Evolutionary conservation across 2,797 vertebrate genomes (phyloP), one percentile per base, ranked within the genome.

Genomic region (Cichlasoma orientale): DNA sequence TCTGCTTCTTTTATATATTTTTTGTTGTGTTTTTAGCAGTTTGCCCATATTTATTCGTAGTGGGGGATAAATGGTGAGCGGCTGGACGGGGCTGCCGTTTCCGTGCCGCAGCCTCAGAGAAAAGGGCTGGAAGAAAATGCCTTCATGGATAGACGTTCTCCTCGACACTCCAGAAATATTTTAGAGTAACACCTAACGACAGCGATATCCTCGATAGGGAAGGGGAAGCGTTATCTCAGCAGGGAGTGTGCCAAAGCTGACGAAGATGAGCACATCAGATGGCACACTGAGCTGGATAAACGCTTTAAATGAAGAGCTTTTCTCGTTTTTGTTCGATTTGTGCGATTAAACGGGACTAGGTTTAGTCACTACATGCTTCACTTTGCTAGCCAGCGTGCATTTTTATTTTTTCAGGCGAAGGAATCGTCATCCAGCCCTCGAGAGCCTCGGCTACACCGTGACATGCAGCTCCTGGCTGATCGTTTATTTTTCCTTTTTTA

Each of bases 11-110:
- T 75, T 63, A 36, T 36, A 36, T 36, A 33, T 36, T 57, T 54
- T 82, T 63, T 74, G 2, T 72, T 75, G 12, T 82, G 16, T 88
- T 89, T 82, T 82, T 88, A 92, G 91, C 93, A 76, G 74, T 93
- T 93, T 89, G 73, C 81, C 82, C 86, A 47, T 93, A 94, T 95
- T 94, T 94, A 94, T 94, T 93, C 56, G 88, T 90, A 79, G 79
- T 85, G 80, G 75, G 74, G 36, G 33, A 78, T 68, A 52, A 25
- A 68, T 27, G 90, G 88, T 80, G 87, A 84, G 82, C 86, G 80
- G 90, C 75, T 81, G 27, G 75, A 74, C 41, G 54, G 59, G 74
- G 90, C 75, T 52, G 76, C 82, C 81, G 16, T 66, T 74, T 70
- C 44, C 21, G 16, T 1, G 13, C 18, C 1, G 54, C 71, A 33